Conservation (phyloP, 2,113 vertebrate species). For the Sturnus vulgaris region DNA sequence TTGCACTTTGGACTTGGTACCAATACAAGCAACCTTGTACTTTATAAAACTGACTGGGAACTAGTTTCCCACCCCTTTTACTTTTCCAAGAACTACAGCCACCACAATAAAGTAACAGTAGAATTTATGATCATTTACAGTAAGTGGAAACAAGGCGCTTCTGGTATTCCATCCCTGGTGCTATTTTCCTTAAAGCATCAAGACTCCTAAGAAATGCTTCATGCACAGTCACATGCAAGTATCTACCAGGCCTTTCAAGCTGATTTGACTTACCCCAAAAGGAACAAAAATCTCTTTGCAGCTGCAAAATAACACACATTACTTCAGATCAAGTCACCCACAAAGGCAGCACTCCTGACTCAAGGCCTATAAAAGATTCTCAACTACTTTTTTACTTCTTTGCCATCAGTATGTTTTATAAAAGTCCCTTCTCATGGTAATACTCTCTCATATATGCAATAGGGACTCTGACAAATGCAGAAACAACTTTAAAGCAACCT, state of each 20-base stretch:
- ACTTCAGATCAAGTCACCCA: background rate
- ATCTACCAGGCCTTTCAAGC: background rate
- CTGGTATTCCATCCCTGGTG: slow-evolving; percentile 11
- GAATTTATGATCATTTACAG: slow-evolving; percentile 57
- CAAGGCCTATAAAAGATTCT: background rate
- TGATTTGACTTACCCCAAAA: background rate
- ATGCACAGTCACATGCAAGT: background rate
- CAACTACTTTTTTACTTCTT: background rate
- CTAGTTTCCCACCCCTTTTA: background rate
- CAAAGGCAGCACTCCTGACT: background rate
- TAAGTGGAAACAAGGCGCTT: slow-evolving; percentile 27
- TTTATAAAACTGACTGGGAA: slow-evolving; percentile 43
- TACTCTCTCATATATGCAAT: background rate
- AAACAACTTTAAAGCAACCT: background rate
- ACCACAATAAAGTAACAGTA: slow-evolving; percentile 49
- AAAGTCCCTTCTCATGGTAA: background rate
- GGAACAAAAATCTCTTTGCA: background rate
- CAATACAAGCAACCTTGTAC: slow-evolving; percentile 50
- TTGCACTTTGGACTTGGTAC: slow-evolving; percentile 39
- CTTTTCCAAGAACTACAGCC: slow-evolving; percentile 44
- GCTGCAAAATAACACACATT: background rate
- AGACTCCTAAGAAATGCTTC: background rate
- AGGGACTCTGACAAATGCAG: background rate
- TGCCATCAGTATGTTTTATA: background rate
- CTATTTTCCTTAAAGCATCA: background rate